Evolutionary conservation across 2,113 vertebrate species (phyloP), one percentile per base, ranked within the genome.

Genomic region (Sapayoa aenigma): DNA sequence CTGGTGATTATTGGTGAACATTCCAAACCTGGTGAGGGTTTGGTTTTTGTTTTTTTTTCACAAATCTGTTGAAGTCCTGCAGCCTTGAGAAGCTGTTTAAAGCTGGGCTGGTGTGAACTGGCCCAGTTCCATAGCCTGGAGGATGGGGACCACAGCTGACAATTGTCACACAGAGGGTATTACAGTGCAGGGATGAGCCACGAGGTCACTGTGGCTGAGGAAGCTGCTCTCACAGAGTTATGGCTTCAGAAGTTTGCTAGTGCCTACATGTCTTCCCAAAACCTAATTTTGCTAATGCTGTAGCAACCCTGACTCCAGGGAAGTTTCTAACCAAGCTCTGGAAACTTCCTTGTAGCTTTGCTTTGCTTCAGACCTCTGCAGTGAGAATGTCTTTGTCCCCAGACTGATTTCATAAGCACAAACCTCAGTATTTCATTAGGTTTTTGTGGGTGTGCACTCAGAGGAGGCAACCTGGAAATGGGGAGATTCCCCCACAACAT

Each of bases 241-340:
- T 2, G 52, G 30, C 73, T 87, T 77, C 72, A 86, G 85, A 67
- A 56, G n/a, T 39, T 65, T 92, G 78, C 95, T 71, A 81, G 94
- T 94, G 27, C 58, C 56, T 95, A 68, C 93, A 93, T 0, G 55
- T 77, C 85, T 87, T 81, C 56, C 59, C 83, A 59, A 71, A 81
- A 62, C 13, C 69, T 93, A 84, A 96, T 81, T 93, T 56, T 81
- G 72, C 88, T 75, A 37, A 55, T n/a, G 3, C 60, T 84, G 14
- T 78, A 71, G 73, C 87, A 96, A 30, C 69, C 63, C 44, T 96
- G 80, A 88, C 92, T 94, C 60, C 92, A 84, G 92, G 86, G 94
- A 86, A 89, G 68, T 41, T 77, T 94, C 59, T 83, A 78, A 88
- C 68, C 68, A 27, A 31, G 20, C 35, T 92, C 88, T 96, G 76